phyloP scores from a whole-genome alignment of 2,888 invertebrate species.

The Seladonia tumulorum region DNA sequence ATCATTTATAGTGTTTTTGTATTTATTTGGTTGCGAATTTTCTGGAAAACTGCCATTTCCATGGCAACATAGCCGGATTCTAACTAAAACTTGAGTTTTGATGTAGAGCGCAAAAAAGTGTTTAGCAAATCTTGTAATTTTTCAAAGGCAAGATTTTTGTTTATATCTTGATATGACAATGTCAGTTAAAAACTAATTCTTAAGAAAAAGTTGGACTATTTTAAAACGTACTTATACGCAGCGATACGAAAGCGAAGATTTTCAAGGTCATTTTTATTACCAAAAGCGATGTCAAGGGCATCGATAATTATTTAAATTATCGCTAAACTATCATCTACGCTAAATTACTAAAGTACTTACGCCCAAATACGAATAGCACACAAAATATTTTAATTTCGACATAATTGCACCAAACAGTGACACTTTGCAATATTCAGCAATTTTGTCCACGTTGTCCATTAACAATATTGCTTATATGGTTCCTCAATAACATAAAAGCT shows the following conservation, averaged over 20 bases:
- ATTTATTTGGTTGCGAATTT: too few relatives aligned
- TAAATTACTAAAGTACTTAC: neutral
- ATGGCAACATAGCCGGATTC: too few relatives aligned
- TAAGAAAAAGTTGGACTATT: too few relatives aligned
- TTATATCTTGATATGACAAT: neutral
- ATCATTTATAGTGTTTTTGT: too few relatives aligned
- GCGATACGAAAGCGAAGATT: neutral
- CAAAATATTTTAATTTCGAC: neutral
- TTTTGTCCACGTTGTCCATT: neutral
- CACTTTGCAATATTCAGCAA: neutral
- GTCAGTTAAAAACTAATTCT: too few relatives aligned
- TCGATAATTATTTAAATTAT: neutral
- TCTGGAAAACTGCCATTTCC: too few relatives aligned
- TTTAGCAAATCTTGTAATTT: too few relatives aligned
- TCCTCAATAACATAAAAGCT: neutral
- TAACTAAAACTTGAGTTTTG: too few relatives aligned
- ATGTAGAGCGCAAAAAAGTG: too few relatives aligned
- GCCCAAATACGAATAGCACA: neutral
- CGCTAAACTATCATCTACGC: neutral
- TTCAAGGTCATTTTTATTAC: neutral
- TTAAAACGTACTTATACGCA: too few relatives aligned
- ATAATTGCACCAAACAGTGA: neutral
- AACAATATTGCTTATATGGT: neutral
- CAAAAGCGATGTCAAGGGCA: neutral
- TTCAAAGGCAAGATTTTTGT: too few relatives aligned